These are phyloP conservation scores for Zaprionus tsacasi DNA, from an alignment of 1,140 invertebrate genomes.

Conservation along the genomic window DNA sequence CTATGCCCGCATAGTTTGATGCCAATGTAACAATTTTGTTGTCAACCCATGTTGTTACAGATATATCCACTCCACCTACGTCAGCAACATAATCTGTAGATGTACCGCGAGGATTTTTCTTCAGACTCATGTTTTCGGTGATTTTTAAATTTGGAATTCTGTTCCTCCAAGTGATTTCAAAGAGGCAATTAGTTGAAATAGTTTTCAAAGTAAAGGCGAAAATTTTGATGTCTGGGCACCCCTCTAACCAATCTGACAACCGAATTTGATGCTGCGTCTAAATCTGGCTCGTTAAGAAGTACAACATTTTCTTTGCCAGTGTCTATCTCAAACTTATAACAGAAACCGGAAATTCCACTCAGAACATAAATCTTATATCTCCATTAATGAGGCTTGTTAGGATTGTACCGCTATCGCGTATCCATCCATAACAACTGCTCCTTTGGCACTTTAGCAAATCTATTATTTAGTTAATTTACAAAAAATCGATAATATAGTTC, in stretches of 20 bases:
- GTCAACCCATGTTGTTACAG: slow-evolving; percentile 30
- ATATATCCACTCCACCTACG: slow-evolving; percentile 28
- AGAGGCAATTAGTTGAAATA: slow-evolving; percentile 4
- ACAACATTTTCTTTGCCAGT: too few species aligned
- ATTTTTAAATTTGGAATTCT: slow-evolving; percentile 15
- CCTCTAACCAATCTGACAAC: slow-evolving; percentile 36
- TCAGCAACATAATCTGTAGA: slow-evolving; percentile 30
- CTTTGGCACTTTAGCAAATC: too few species aligned
- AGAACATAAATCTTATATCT: slow-evolving; percentile 51
- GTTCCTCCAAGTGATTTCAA: slow-evolving; percentile 22
- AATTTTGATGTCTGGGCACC: slow-evolving; percentile 4
- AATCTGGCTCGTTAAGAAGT: slow-evolving; percentile 49
- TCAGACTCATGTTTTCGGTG: not conserved
- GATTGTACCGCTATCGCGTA: too few species aligned
- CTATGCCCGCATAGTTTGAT: slow-evolving; percentile 37
- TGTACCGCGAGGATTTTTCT: slow-evolving; percentile 22
- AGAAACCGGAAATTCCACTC: slow-evolving; percentile 58
- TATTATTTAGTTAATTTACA: too few species aligned
- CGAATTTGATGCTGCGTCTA: slow-evolving; percentile 33
- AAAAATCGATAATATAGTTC: too few species aligned
- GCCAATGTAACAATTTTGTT: slow-evolving; percentile 37
- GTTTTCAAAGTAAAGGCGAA: too few species aligned
- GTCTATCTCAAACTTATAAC: slow-evolving; percentile 53
- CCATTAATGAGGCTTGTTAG: too few species aligned
- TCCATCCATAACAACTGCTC: too few species aligned